Conservation (phyloP, 2,888 invertebrate genomes). For the Melipona bicolor region DNA sequence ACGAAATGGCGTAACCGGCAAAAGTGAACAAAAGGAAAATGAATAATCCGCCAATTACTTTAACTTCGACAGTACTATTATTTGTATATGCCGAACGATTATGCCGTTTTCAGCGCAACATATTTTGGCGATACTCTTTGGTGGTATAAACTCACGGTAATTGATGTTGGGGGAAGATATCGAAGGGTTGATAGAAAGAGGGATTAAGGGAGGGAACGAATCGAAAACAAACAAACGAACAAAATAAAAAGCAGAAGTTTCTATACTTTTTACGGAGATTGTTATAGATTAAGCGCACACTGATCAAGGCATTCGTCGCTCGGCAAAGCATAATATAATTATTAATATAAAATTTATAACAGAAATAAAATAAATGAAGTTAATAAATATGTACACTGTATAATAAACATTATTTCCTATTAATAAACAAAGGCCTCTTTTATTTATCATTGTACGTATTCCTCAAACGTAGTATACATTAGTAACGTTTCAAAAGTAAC, state of each 20-base stretch:
- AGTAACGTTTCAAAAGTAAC: background rate
- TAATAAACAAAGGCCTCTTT: constrained; percentile 77
- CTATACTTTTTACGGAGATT: constrained; percentile 84
- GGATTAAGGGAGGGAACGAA: constrained; percentile 43
- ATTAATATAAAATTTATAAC: constrained; percentile 84
- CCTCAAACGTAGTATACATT: background rate
- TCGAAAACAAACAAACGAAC: constrained; percentile 72
- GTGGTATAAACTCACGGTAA: constrained; percentile 77
- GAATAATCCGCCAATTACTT: constrained; percentile 83
- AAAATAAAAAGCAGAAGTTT: constrained; percentile 81
- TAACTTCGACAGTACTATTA: constrained; percentile 83
- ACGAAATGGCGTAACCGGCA: constrained; percentile 54
- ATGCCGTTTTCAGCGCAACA: constrained; percentile 84
- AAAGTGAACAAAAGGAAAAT: constrained; percentile 58
- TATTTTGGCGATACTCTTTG: constrained; percentile 83
- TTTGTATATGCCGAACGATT: constrained; percentile 84
- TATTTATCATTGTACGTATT: constrained; percentile 30
- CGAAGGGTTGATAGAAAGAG: constrained; percentile 22
- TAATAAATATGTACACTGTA: constrained; percentile 84
- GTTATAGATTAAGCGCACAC: constrained; percentile 84
- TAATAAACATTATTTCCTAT: constrained; percentile 84
- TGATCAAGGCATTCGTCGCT: constrained; percentile 84
- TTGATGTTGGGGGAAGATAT: constrained; percentile 53
- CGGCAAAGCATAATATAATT: constrained; percentile 84
- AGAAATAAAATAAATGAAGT: constrained; percentile 84